These are phyloP conservation scores for Marasmarcha lunaedactyla DNA, from an alignment of 2,888 invertebrate species.

Conservation along the genomic window DNA sequence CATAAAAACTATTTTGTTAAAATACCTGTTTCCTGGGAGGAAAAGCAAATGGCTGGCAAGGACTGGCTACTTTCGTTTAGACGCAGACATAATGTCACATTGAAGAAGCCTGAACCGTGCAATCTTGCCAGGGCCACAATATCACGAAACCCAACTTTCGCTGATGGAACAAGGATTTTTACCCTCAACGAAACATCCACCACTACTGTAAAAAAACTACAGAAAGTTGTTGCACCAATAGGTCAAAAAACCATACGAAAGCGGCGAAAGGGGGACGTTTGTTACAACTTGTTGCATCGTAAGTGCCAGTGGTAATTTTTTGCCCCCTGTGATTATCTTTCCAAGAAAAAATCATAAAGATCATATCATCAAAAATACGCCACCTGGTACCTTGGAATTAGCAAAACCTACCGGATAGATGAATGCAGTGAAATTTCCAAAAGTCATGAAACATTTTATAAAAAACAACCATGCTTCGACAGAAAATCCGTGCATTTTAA, in stretches of 20 bases:
- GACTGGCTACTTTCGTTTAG: slow-evolving; percentile 6
- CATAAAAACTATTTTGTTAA: too few species aligned
- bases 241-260: slow-evolving; percentile 8
- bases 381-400: slow-evolving; percentile 7
- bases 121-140: slow-evolving; percentile 9
- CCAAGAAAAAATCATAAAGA: slow-evolving; percentile 6
- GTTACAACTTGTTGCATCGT: slow-evolving; percentile 23
- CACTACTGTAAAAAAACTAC: slow-evolving; percentile 7
- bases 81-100: slow-evolving; percentile 3
- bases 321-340: slow-evolving; percentile 19
- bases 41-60: slow-evolving; percentile 5
- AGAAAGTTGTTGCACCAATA: slow-evolving; percentile 4
- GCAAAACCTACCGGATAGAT: slow-evolving; percentile 28
- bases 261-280: slow-evolving; percentile 16
- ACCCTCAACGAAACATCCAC: slow-evolving; percentile 10
- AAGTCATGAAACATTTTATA: slow-evolving; percentile 23
- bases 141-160: neutral
- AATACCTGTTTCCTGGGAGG: slow-evolving; percentile 3
- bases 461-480: too few species aligned
- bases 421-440: slow-evolving; percentile 25
- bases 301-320: slow-evolving; percentile 16
- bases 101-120: slow-evolving; percentile 9
- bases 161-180: slow-evolving; percentile 6
- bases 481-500: slow-evolving; percentile 3
- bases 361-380: slow-evolving; percentile 6